Base-by-base conservation (phyloP, 1,140 invertebrate species). In the Ephestia elutella region DNA sequence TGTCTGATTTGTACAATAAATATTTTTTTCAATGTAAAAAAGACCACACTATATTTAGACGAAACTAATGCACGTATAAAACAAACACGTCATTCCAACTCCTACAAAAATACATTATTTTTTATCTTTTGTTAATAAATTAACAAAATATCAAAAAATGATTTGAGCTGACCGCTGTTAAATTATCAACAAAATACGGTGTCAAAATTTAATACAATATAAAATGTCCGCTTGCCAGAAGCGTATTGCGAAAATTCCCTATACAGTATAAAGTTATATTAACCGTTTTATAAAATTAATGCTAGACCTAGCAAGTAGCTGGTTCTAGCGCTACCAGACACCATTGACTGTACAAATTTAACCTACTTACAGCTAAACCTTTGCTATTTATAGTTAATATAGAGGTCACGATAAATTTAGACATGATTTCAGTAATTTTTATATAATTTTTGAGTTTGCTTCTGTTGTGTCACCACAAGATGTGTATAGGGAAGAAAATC, bases 151-250 rank as follows among this genome's bases (percentile, higher is more conserved):
- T 65, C 67, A 72, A 62, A 15, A 44, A 5, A 15, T 44, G 13
- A 35, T 44, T 44, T 17, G 10, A 44, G 13, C 38, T 2, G 10
- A 44, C 15, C 38, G n/a, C n/a, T 15, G 2, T 44, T 13, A 44
- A 44, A 44, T 17, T 13, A n/a, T 44, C 15, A 44, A 44, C 38
- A 44, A 44, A 15, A 44, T 44, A 44, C 38, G 38, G 13, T n/a
- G 7, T 44, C 38, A 44, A 44, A 44, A 44, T 44, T 44, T 44
- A 3, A 44, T 44, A 44, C 38, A 44, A 5, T 9, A 9, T 28
- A 28, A 44, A 44, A 66, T 30, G 56, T 58, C 57, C 49, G 66
- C 70, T 68, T 68, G 61, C 69, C 71, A 58, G 67, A 76, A 76
- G 71, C 73, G 53, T 60, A 61, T 62, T 59, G 70, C 62, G 55